Percentiles rank a stretch among this genome's conserved stretches.
These are phyloP conservation scores for Tetropium fuscum DNA, from an alignment of 2,888 invertebrate species.

Conservation along the genomic window DNA sequence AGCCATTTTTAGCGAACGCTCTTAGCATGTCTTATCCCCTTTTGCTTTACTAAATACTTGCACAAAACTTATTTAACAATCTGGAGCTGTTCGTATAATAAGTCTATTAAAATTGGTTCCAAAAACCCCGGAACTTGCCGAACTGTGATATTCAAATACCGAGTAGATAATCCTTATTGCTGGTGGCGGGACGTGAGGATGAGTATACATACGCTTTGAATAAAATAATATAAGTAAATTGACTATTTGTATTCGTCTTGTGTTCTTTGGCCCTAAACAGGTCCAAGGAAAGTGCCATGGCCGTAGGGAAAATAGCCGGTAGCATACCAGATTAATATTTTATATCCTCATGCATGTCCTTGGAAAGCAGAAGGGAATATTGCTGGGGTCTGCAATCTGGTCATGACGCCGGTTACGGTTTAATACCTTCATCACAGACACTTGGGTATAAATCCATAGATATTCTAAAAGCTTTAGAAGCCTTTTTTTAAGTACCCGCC, in stretches of 20 bases:
- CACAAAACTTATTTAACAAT: conserved; percentile 18
- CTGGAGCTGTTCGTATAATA: conserved; percentile 14
- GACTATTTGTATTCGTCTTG: conserved; percentile 19
- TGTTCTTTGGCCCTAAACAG: neutral
- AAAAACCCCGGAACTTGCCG: conserved; percentile 15
- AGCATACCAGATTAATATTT: conserved; percentile 15
- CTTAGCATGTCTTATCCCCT: conserved; percentile 13
- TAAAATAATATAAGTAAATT: conserved; percentile 27
- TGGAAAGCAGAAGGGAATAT: too few relatives aligned
- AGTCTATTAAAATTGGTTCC: conserved; percentile 14
- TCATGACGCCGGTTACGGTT: too few relatives aligned
- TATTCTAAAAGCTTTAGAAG: too few relatives aligned
- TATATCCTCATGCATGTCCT: conserved; percentile 12
- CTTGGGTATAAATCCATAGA: too few relatives aligned
- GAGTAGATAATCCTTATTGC: conserved; percentile 10
- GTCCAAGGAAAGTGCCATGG: neutral
- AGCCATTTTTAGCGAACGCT: conserved; percentile 3
- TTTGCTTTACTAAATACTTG: conserved; percentile 11
- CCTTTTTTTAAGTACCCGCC: too few relatives aligned
- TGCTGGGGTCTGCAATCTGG: too few relatives aligned
- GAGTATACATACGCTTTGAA: conserved; percentile 19
- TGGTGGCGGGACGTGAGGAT: neutral
- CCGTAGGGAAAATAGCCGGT: neutral
- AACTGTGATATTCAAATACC: conserved; percentile 17
- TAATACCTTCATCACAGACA: too few relatives aligned